Evolutionary conservation across 92 coral and sea anemone species (phyloP).

Genomic region (Heliopora coerulea): DNA sequence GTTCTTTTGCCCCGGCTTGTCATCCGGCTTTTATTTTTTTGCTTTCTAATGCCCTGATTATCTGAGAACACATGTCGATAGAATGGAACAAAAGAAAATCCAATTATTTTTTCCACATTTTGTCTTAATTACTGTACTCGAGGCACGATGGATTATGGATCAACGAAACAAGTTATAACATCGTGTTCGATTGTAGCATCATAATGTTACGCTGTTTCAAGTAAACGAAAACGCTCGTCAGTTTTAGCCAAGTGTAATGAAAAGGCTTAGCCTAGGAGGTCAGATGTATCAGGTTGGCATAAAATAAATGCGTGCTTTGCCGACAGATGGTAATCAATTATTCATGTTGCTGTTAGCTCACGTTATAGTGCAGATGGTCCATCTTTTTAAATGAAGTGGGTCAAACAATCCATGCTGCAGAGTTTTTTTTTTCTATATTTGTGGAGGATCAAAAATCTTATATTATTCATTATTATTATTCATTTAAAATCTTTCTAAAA

Average conservation of each 20-base stretch:
- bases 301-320: background rate
- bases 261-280: background rate
- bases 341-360: background rate
- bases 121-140: background rate
- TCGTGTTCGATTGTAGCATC: no score
- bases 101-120: background rate
- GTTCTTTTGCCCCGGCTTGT: no score
- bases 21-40: no score
- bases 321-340: background rate
- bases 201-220: no score
- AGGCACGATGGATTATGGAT: background rate
- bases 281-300: background rate
- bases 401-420: no score
- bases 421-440: no score
- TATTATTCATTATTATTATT: no score
- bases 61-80: background rate
- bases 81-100: background rate
- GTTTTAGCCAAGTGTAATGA: background rate
- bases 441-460: no score
- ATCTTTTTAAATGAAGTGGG: conserved; percentile 7
- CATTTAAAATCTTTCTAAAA: no score
- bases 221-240: background rate
- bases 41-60: no score
- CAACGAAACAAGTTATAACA: no score
- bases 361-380: background rate